Percentiles rank a stretch among this genome's conserved stretches.
Evolutionary conservation across 1,140 invertebrate species (phyloP).

Genomic region (Cotesia chilonis): DNA sequence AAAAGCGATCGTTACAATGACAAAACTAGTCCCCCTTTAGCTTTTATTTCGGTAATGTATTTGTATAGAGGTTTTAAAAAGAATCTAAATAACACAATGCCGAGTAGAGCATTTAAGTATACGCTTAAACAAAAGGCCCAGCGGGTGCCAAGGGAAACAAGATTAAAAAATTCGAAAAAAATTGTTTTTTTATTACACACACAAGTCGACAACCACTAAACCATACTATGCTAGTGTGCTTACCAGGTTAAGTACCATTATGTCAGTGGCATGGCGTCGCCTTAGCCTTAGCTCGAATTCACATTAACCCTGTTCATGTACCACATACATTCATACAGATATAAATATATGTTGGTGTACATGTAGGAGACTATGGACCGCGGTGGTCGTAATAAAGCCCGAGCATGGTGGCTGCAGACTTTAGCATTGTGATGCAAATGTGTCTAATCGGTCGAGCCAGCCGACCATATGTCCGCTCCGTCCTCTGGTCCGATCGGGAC

Average conservation of each 20-base stretch:
- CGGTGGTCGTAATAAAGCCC: conserved; percentile 58
- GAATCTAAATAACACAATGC: background rate
- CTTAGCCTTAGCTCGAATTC: conserved; percentile 7
- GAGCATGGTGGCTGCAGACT: conserved; percentile 53
- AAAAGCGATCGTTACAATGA: no score
- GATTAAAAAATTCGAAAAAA: conserved; percentile 1
- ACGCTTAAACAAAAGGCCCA: background rate
- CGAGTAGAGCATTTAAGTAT: background rate
- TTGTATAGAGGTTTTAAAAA: background rate
- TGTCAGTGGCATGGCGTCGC: conserved; percentile 40
- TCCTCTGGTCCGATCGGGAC: conserved; percentile 10
- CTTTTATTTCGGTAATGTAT: background rate
- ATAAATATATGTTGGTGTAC: conserved; percentile 1
- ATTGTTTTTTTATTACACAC: background rate
- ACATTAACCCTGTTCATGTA: no score
- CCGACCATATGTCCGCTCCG: conserved; percentile 64
- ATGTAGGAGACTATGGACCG: conserved; percentile 51
- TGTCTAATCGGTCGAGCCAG: conserved; percentile 65
- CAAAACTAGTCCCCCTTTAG: no score
- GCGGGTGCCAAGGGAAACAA: conserved; percentile 11
- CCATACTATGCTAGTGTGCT: background rate
- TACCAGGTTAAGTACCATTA: conserved; percentile 60
- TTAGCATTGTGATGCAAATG: conserved; percentile 64
- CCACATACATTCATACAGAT: background rate
- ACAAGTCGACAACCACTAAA: no score